Evolutionary conservation across 2,797 vertebrate species (phyloP), one percentile per base, ranked within the genome.

Genomic region (Phaenicophaeus curvirostris): DNA sequence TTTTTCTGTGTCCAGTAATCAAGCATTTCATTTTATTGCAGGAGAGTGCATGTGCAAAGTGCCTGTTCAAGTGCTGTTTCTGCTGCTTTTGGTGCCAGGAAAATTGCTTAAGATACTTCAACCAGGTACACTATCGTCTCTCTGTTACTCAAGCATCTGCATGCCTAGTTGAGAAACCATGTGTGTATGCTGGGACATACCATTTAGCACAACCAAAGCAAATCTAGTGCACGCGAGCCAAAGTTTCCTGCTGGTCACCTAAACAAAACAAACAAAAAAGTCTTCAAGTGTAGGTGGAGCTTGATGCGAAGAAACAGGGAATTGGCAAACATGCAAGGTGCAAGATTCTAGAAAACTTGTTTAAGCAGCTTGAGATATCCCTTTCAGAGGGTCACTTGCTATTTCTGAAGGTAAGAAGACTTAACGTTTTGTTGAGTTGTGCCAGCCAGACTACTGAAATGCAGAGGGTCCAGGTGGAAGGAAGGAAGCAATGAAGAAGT

Each of bases 91-190:
- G 95, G 88, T 96, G 97, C 92, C 96, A 97, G n/a, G 93, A 95
- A 93, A 96, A 86, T 67, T 93, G 90, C 84, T 94, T 98, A 68
- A 67, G 30, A 61, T 96, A 35, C 62, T 95, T 98, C 82, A 96
- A 97, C 92, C 98, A 98, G 98, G 98, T 98, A 98, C 5, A 55
- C 20, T 76, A 5, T 72, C 39, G 41, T 37, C n/a, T 73, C 46
- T 62, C 57, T 37, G 55, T 69, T 35, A 15, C 23, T 89, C 41
- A 33, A 9, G 53, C 35, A 21, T 44, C 35, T 59, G 17, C 62
- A 8, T 39, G 33, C 41, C 44, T 67, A 4, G 5, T 41, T 10
- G 67, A 37, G 37, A 44, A 71, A 27, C 44, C 0, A 0, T 1
- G 3, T 30, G 37, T 37, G 21, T 30, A 5, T 37, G 57, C 48